Evolutionary conservation across 2,797 vertebrate genomes (phyloP).

Genomic region (Gastrophryne carolinensis): DNA sequence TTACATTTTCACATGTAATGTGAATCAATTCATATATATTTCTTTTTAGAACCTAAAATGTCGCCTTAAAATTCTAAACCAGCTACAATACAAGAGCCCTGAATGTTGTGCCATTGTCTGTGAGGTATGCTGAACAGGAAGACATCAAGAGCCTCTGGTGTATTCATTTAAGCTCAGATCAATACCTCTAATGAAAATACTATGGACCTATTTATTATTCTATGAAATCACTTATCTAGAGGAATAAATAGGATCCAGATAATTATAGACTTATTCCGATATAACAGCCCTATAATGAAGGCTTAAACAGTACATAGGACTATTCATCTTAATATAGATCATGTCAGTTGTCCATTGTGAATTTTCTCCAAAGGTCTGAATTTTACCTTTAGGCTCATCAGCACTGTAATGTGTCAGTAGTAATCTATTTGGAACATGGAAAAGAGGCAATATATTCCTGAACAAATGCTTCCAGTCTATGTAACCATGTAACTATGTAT

Average conservation of each 20-base stretch:
- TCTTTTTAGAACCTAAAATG: no score
- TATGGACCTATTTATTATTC: conserved; percentile 11
- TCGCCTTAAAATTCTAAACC: no score
- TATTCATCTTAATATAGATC: background rate
- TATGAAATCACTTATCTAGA: background rate
- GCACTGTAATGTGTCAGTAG: background rate
- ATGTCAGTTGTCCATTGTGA: background rate
- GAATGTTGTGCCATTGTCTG: background rate
- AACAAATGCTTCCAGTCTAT: no score
- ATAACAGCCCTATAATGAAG: background rate
- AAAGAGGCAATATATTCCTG: no score
- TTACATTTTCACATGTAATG: background rate
- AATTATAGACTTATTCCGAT: background rate
- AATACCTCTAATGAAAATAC: conserved; percentile 26
- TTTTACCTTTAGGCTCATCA: background rate
- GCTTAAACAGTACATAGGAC: background rate
- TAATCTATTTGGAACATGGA: no score
- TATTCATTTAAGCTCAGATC: background rate
- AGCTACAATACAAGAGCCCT: background rate
- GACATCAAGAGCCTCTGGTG: background rate
- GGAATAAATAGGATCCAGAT: background rate
- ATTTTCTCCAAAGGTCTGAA: background rate
- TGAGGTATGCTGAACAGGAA: background rate
- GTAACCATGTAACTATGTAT: no score
- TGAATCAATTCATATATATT: no score